Percentiles rank a stretch among this genome's conserved stretches.
phyloP scores from a whole-genome alignment of 1,140 invertebrate genomes.

The Trypoxylus dichotomus region DNA sequence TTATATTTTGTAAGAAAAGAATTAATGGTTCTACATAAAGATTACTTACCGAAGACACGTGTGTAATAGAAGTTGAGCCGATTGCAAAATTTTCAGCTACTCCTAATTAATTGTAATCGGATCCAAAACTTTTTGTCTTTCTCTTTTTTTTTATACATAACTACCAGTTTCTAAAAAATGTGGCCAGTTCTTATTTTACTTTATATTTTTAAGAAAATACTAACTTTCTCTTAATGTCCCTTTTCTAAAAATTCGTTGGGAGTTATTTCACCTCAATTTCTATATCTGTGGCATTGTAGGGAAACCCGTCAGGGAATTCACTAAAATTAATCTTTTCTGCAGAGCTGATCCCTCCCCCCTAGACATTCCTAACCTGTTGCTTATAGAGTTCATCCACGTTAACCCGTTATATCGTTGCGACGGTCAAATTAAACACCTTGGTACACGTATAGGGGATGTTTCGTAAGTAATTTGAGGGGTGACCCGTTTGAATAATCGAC shows the following conservation, averaged over 20 bases:
- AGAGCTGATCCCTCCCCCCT: slow-evolving; percentile 38
- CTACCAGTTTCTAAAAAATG: no score
- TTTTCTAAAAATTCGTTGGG: background rate
- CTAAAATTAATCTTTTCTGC: slow-evolving; percentile 40
- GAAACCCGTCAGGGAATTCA: background rate
- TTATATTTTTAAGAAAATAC: no score
- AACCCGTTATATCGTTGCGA: background rate
- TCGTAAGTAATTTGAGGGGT: background rate
- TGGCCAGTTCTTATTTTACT: no score
- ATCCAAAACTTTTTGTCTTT: no score
- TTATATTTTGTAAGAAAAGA: no score
- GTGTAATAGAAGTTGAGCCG: no score
- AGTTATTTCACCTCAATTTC: background rate
- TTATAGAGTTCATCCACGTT: background rate
- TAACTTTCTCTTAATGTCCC: background rate
- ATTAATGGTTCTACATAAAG: no score
- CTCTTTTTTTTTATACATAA: no score
- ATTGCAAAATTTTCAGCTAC: no score
- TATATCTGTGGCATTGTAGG: no score
- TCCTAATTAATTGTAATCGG: no score
- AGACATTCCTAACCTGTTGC: slow-evolving; percentile 43
- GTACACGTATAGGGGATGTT: background rate
- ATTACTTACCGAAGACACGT: no score
- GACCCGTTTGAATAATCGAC: background rate
- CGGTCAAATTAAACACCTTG: background rate